Conservation (phyloP, 2,888 invertebrate genomes). For the Parochlus steinenii region DNA sequence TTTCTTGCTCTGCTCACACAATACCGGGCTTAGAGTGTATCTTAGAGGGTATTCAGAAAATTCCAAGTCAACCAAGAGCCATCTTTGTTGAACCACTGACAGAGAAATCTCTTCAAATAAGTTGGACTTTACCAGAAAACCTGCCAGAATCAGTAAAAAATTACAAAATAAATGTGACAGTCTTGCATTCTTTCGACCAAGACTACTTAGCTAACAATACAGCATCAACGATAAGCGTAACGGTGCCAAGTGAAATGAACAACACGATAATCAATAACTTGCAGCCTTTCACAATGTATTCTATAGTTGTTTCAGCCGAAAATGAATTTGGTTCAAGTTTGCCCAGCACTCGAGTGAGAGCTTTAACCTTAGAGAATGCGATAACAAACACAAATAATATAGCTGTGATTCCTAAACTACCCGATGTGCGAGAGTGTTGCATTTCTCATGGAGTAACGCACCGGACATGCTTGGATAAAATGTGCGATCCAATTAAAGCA, state of each 20-base stretch:
- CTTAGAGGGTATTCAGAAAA: constrained; percentile 50
- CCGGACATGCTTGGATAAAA: constrained; percentile 54
- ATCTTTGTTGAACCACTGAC: constrained; percentile 55
- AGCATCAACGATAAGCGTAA: constrained; percentile 34
- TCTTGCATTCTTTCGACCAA: constrained; percentile 48
- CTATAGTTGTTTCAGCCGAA: constrained; percentile 52
- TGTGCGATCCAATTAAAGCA: constrained; percentile 56
- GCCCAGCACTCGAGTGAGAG: constrained; percentile 55
- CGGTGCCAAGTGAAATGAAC: constrained; percentile 41
- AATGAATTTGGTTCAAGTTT: constrained; percentile 63
- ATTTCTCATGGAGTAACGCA: constrained; percentile 53
- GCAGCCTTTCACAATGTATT: constrained; percentile 68
- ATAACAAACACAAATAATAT: constrained; percentile 37
- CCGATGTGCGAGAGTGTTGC: constrained; percentile 61
- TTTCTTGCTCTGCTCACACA: constrained; percentile 69
- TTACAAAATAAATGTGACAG: constrained; percentile 55
- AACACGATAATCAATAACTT: constrained; percentile 43
- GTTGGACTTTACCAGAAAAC: constrained; percentile 49
- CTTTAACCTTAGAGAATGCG: constrained; percentile 50
- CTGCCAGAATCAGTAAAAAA: constrained; percentile 46
- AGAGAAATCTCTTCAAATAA: constrained; percentile 52
- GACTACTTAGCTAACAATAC: constrained; percentile 18
- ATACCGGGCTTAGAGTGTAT: constrained; percentile 69
- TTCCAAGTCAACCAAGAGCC: constrained; percentile 58
- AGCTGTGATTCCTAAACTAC: constrained; percentile 48